Evolutionary conservation across 2,113 vertebrate genomes (phyloP).

Genomic region (Alligator mississippiensis): DNA sequence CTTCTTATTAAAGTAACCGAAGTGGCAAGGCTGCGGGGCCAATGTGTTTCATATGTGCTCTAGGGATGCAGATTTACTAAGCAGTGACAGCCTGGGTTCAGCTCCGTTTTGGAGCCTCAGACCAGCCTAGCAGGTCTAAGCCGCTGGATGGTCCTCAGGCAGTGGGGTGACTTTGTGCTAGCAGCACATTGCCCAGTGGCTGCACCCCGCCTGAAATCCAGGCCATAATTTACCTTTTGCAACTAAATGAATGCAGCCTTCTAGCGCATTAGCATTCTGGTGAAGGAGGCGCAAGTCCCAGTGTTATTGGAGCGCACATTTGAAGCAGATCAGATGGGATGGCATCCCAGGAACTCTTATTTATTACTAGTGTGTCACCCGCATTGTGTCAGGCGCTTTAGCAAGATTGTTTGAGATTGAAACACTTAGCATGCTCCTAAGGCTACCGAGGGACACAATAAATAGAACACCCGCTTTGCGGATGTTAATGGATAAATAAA

Average conservation of each 20-base stretch:
- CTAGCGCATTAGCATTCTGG: not conserved
- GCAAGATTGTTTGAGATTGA: not conserved
- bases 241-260: not conserved
- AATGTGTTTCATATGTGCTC: not conserved
- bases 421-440: not conserved
- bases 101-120: not conserved
- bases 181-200: not conserved
- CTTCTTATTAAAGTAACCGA: constrained; percentile 20
- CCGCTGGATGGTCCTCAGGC: not conserved
- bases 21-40: not conserved
- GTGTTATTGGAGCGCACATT: not conserved
- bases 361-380: not conserved
- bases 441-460: not conserved
- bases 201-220: not conserved
- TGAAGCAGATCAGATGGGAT: not conserved
- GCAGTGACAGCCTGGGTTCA: not conserved
- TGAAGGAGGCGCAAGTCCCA: accelerated
- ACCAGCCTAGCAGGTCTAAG: accelerated
- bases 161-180: not conserved
- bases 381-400: not conserved
- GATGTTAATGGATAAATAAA: not conserved
- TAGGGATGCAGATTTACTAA: not conserved
- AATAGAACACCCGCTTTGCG: not conserved
- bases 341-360: not conserved
- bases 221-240: not conserved